These are phyloP conservation scores for Narcine bancroftii DNA, from an alignment of 2,113 vertebrate genomes.

Conservation along the genomic window DNA sequence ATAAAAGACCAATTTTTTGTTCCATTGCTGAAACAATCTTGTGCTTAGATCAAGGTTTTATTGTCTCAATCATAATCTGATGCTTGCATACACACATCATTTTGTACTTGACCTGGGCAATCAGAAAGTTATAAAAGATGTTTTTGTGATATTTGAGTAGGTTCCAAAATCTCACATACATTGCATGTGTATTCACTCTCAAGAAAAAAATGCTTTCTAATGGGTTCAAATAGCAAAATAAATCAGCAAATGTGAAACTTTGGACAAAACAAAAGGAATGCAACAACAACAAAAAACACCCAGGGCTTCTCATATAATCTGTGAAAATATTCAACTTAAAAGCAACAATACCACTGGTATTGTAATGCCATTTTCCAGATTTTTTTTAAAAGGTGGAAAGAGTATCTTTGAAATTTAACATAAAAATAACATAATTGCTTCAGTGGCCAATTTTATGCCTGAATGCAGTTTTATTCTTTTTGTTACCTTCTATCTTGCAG, in stretches of 20 bases:
- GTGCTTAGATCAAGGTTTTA: not conserved
- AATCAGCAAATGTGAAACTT: not conserved
- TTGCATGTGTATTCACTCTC: not conserved
- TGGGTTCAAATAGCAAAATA: not conserved
- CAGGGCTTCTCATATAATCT: not conserved
- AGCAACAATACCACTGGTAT: not conserved
- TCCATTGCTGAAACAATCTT: not conserved
- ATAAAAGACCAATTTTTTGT: not conserved
- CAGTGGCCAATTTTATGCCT: not conserved
- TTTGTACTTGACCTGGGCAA: no score
- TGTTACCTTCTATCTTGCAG: not conserved
- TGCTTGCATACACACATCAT: not conserved
- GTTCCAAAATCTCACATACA: not conserved
- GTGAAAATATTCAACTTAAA: not conserved
- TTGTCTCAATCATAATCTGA: not conserved
- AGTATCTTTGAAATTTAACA: not conserved
- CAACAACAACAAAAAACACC: not conserved
- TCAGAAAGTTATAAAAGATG: no score
- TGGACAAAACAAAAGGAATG: not conserved
- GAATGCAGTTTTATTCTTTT: not conserved
- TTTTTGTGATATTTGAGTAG: not conserved
- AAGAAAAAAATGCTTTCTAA: not conserved
- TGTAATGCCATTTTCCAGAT: not conserved
- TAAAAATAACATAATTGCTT: not conserved
- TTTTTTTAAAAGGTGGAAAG: no score